phyloP scores from a whole-genome alignment of 2,888 invertebrate species.

The Anagyrus pseudococci region DNA sequence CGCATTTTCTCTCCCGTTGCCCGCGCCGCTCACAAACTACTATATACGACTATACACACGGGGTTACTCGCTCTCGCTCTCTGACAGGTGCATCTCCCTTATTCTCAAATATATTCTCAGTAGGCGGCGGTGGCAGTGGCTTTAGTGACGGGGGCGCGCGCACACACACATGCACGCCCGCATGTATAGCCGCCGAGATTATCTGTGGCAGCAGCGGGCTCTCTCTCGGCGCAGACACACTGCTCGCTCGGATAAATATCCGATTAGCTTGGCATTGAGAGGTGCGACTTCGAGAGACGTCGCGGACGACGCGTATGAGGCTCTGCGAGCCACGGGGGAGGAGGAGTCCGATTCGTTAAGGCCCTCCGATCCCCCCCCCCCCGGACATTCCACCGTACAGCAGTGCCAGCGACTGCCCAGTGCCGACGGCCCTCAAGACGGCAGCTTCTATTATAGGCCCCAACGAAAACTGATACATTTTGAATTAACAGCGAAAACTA shows the following conservation, averaged over 20 bases:
- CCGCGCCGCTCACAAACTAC: no score
- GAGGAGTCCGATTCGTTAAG: no score
- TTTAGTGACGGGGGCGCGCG: neutral
- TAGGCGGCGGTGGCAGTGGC: constrained; percentile 8
- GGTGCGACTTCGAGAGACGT: neutral
- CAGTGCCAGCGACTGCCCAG: no score
- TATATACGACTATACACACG: constrained; percentile 44
- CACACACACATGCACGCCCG: constrained; percentile 18
- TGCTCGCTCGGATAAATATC: constrained; percentile 33
- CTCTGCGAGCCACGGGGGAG: no score
- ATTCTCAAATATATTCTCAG: constrained; percentile 18
- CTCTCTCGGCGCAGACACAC: neutral
- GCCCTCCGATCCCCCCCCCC: no score
- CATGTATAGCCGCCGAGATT: constrained; percentile 22
- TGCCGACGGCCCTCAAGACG: no score
- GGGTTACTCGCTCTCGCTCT: constrained; percentile 49
- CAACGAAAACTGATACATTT: no score
- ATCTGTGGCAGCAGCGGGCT: constrained; percentile 5
- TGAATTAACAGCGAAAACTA: no score
- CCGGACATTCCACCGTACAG: no score
- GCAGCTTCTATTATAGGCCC: no score
- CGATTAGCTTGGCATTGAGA: constrained; percentile 32
- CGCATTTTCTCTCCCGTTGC: constrained; percentile 47
- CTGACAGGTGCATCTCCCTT: constrained; percentile 53
- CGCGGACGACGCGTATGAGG: neutral